These are phyloP conservation scores for Brachyrhaphis roseni DNA, from an alignment of 2,797 vertebrate species.

Conservation along the genomic window DNA sequence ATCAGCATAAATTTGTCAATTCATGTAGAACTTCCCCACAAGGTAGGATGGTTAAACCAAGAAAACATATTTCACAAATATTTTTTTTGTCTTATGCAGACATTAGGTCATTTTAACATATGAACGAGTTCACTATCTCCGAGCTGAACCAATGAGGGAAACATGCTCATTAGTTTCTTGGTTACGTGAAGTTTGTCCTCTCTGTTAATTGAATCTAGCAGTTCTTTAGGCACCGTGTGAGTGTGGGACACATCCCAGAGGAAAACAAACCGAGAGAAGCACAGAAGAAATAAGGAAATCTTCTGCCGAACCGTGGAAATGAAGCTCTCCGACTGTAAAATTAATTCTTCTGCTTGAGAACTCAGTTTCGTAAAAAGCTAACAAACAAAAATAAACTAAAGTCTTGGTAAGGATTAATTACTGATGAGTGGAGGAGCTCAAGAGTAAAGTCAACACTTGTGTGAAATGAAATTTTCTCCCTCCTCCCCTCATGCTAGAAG, in stretches of 20 bases:
- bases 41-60: neutral
- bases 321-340: constrained; percentile 54
- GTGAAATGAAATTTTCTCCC: constrained; percentile 5
- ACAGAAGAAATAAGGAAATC: neutral
- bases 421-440: constrained; percentile 4
- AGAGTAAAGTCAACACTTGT: neutral
- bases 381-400: constrained; percentile 39
- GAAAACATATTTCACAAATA: neutral
- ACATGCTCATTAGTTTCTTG: constrained; percentile 23
- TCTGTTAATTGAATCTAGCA: constrained; percentile 48
- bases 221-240: constrained; percentile 8
- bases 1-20: neutral
- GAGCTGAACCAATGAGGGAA: neutral
- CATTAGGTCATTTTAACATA: constrained; percentile 1
- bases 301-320: constrained; percentile 24
- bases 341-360: constrained; percentile 36
- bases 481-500: neutral
- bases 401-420: constrained; percentile 37
- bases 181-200: constrained; percentile 17
- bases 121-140: neutral
- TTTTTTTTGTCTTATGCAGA: neutral
- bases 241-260: neutral
- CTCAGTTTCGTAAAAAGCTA: constrained; percentile 23
- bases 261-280: neutral
- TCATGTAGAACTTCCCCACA: neutral